Evolutionary conservation across 2,888 invertebrate genomes (phyloP), one percentile per base, ranked within the genome.

Genomic region (Drosophila sordidapex): DNA sequence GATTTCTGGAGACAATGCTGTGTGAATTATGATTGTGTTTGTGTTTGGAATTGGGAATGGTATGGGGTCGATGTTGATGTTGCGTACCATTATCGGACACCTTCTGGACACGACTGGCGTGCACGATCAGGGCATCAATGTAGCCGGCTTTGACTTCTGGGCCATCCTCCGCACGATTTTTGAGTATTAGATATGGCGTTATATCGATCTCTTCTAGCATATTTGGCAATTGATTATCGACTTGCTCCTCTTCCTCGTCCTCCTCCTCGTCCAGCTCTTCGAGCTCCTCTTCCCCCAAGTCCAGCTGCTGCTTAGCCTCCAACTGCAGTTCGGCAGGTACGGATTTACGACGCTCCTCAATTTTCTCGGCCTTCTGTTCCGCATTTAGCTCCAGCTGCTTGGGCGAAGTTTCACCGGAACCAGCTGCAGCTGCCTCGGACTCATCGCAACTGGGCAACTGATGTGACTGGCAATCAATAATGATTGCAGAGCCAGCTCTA

Each of bases 91-190:
- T 93, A 77, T 93, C 93, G 67, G 88, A 82, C 71, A 89, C 90
- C 94, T 98, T 98, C 92, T 97, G 97, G 74, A 98, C 97, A 93
- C 98, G 98, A 66, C 99, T 98, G 54, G 99, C 99, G 91, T 99
- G 97, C 49, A 99, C 98, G 76, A 99, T 96, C 62, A 99, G 95
- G 1, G 98, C 99, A 93, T 99, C 98, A 2, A 98, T 96, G 75
- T 97, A 96, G 10, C 99, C 99, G 11, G 99, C 99, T 70, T 98
- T 95, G 48, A 98, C 96, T 83, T 98, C 98, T 0, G 98, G 97
- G 5, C 97, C 98, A 74, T 98, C 98, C 91, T 97, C 97, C 33
- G 96, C 96, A 2, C 95, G 92, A 88, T 96, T 96, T 92, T 98
- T 98, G 75, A 96, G 94, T 49, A 97, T 95, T 79, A 98, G 94